phyloP scores from a whole-genome alignment of 2,888 invertebrate genomes.

The Blera fallax region DNA sequence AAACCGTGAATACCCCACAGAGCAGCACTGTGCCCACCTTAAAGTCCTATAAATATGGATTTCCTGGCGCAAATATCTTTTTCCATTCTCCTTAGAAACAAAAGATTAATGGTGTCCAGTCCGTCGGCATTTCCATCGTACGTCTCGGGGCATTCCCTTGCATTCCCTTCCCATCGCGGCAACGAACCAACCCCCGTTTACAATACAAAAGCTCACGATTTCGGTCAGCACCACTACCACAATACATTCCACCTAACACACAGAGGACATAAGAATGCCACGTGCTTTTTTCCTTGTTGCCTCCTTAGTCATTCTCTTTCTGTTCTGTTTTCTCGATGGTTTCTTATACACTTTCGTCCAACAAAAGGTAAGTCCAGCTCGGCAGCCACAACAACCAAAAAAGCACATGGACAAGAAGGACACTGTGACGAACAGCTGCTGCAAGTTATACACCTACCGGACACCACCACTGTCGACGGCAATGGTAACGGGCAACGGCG shows the following conservation, averaged over 20 bases:
- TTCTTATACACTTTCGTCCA: slow-evolving; percentile 47
- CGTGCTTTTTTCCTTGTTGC: slow-evolving; percentile 62
- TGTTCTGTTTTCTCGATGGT: slow-evolving; percentile 1
- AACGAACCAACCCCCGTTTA: slow-evolving; percentile 16
- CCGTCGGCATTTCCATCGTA: slow-evolving; percentile 62
- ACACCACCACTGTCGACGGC: slow-evolving; percentile 40
- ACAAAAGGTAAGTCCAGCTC: slow-evolving; percentile 35
- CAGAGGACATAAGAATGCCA: slow-evolving; percentile 49
- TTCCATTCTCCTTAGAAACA: slow-evolving; percentile 26
- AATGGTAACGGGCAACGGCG: slow-evolving; percentile 71
- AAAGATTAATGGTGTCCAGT: slow-evolving; percentile 67
- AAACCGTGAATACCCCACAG: neutral
- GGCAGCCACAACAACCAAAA: slow-evolving; percentile 41
- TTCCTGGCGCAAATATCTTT: slow-evolving; percentile 24
- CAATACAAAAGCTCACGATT: slow-evolving; percentile 49
- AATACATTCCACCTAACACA: neutral
- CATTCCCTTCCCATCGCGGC: neutral
- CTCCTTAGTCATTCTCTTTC: slow-evolving; percentile 35
- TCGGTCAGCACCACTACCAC: slow-evolving; percentile 44
- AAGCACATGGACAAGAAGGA: slow-evolving; percentile 50
- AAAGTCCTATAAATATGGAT: slow-evolving; percentile 47
- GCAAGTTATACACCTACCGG: slow-evolving; percentile 53
- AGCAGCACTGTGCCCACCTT: neutral
- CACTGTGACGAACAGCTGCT: slow-evolving; percentile 47
- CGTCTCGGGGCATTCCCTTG: slow-evolving; percentile 32